Conservation (phyloP, 2,888 invertebrate species). For the Chaetogeoica ovagalla region DNA sequence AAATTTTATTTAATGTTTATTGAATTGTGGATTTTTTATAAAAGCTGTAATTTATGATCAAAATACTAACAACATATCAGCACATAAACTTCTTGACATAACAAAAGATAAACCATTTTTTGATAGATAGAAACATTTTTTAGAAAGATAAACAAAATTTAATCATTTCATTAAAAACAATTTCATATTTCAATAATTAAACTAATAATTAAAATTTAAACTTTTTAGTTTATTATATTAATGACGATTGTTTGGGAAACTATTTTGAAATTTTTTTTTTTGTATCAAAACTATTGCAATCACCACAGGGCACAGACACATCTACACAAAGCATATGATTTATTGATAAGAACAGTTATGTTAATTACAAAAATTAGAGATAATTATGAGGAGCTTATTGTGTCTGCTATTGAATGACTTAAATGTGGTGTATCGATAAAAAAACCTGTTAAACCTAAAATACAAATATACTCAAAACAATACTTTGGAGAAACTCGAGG, state of each 20-base stretch:
- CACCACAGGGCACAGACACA: not conserved
- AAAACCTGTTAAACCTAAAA: not conserved
- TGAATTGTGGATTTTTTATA: slow-evolving; percentile 54
- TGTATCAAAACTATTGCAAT: slow-evolving; percentile 7
- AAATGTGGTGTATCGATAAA: not conserved
- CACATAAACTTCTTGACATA: slow-evolving; percentile 50
- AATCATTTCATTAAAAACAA: slow-evolving; percentile 54
- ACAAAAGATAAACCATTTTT: slow-evolving; percentile 55
- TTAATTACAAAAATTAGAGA: not conserved
- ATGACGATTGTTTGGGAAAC: not conserved
- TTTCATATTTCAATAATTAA: slow-evolving; percentile 49
- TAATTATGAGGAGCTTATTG: not conserved
- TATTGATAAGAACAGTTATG: too few species aligned
- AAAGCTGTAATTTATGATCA: slow-evolving; percentile 56
- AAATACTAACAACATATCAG: slow-evolving; percentile 54
- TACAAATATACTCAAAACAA: not conserved
- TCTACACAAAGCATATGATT: too few species aligned
- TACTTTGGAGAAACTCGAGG: not conserved
- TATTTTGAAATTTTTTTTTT: not conserved
- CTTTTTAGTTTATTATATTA: slow-evolving; percentile 6
- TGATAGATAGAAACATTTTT: slow-evolving; percentile 8
- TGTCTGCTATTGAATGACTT: not conserved
- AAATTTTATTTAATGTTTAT: not conserved
- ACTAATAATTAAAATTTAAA: not conserved
- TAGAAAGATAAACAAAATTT: slow-evolving; percentile 55